Conservation (phyloP, 2,888 invertebrate genomes). For the Hirtodrosophila alboralis region DNA sequence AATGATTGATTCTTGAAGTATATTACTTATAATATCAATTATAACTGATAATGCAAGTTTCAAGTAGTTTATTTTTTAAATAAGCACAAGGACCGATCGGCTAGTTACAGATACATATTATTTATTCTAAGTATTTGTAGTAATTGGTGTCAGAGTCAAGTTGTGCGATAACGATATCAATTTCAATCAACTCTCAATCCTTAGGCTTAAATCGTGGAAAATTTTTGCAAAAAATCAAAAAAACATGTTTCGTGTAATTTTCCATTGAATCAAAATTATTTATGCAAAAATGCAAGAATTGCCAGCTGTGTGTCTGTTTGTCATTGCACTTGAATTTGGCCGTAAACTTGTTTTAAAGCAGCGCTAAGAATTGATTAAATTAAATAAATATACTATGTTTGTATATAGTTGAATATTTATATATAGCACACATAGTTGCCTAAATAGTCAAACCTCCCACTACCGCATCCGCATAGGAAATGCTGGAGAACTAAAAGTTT, state of each 20-base stretch:
- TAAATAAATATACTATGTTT: not conserved
- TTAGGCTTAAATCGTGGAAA: conserved; percentile 58
- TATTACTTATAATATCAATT: conserved; percentile 27
- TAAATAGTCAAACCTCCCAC: conserved; percentile 9
- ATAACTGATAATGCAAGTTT: conserved; percentile 23
- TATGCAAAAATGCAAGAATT: conserved; percentile 58
- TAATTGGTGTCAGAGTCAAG: conserved; percentile 62
- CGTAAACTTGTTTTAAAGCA: conserved; percentile 15
- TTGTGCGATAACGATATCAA: conserved; percentile 45
- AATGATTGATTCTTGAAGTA: conserved; percentile 9
- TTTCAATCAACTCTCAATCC: conserved; percentile 7
- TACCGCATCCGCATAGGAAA: conserved; percentile 54
- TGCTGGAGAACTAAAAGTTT: conserved; percentile 2
- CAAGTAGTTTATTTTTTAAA: conserved; percentile 26
- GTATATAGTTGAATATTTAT: not conserved
- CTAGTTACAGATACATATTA: conserved; percentile 3
- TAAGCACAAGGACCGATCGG: conserved; percentile 49
- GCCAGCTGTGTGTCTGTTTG: conserved; percentile 27
- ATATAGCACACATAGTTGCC: not conserved
- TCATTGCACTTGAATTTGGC: conserved; percentile 65
- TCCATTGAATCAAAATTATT: conserved; percentile 53
- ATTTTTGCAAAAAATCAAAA: conserved; percentile 43
- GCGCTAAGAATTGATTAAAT: conserved; percentile 4
- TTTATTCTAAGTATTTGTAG: conserved; percentile 40
- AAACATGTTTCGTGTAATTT: conserved; percentile 68